Percentiles rank a stretch among this genome's conserved stretches.
Evolutionary conservation across 2,888 invertebrate species (phyloP).

Genomic region (Endomychus coccineus): DNA sequence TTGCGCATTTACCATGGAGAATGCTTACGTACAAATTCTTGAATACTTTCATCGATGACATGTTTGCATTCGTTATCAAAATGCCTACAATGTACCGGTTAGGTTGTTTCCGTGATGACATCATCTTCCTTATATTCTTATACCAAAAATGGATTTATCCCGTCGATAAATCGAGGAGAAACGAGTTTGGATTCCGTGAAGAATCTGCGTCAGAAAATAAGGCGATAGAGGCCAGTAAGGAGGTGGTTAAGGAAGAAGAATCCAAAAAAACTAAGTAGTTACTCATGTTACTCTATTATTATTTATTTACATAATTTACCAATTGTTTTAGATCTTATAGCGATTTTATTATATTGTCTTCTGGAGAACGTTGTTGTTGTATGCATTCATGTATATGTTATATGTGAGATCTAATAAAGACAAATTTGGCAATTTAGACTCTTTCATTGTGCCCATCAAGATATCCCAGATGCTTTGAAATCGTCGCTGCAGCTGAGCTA

Average conservation of each 20-base stretch:
- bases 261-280: slow-evolving; percentile 15
- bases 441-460: too few relatives aligned
- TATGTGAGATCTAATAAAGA: slow-evolving; percentile 11
- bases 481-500: too few relatives aligned
- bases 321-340: slow-evolving; percentile 11
- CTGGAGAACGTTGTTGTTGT: slow-evolving; percentile 12
- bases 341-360: slow-evolving; percentile 7
- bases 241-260: slow-evolving; percentile 3
- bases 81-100: slow-evolving; percentile 99
- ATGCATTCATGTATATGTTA: slow-evolving; percentile 11
- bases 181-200: slow-evolving; percentile 97
- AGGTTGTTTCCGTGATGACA: slow-evolving; percentile 97
- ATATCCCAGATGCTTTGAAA: too few relatives aligned
- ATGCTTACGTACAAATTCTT: slow-evolving; percentile 99
- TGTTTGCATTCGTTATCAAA: slow-evolving; percentile 99
- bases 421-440: too few relatives aligned
- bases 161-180: slow-evolving; percentile 88
- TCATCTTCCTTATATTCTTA: slow-evolving; percentile 97
- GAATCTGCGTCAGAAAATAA: slow-evolving; percentile 46
- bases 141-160: slow-evolving; percentile 99
- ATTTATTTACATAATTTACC: neutral
- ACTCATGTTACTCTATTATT: neutral
- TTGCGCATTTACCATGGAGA: slow-evolving; percentile 98
- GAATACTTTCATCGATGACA: slow-evolving; percentile 99
- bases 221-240: slow-evolving; percentile 26